Percentiles rank a stretch among this genome's conserved stretches.
Conservation (phyloP, 2,797 vertebrate species). For the Acrocephalus scirpaceus region DNA sequence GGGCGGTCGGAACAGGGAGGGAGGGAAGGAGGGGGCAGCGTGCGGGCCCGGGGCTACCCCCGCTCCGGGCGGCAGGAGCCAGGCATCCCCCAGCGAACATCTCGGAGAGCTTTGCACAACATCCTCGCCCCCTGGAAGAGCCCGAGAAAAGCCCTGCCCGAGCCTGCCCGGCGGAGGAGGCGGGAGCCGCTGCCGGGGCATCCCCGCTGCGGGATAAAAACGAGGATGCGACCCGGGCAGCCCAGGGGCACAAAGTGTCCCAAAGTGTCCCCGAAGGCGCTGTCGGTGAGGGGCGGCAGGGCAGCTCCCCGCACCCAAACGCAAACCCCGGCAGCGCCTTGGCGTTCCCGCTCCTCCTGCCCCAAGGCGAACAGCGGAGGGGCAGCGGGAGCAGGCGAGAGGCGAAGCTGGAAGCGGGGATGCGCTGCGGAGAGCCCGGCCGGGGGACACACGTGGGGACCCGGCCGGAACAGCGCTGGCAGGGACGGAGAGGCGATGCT, state of each 20-base stretch:
- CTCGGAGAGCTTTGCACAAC: background rate
- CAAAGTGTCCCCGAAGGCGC: background rate
- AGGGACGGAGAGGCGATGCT: background rate
- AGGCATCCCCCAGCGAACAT: no score
- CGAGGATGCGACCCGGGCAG: background rate
- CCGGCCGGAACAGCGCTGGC: background rate
- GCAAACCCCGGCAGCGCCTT: background rate
- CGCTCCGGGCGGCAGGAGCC: background rate
- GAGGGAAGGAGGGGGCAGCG: background rate
- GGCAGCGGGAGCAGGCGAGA: background rate
- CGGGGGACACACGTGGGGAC: background rate
- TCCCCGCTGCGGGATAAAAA: background rate
- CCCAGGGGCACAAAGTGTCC: rapidly evolving
- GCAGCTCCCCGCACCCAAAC: rapidly evolving
- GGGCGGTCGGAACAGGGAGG: rapidly evolving
- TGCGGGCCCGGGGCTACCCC: rapidly evolving
- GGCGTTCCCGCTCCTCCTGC: rapidly evolving
- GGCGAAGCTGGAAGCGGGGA: rapidly evolving
- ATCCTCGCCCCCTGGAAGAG: background rate
- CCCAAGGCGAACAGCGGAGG: rapidly evolving
- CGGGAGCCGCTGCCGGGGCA: background rate
- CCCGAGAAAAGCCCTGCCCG: background rate
- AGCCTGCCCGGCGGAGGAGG: rapidly evolving
- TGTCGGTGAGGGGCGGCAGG: rapidly evolving
- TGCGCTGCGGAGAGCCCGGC: background rate